Base-by-base conservation (phyloP, 2,888 invertebrate genomes). In the Galeopsomyia nigrocyanea region DNA sequence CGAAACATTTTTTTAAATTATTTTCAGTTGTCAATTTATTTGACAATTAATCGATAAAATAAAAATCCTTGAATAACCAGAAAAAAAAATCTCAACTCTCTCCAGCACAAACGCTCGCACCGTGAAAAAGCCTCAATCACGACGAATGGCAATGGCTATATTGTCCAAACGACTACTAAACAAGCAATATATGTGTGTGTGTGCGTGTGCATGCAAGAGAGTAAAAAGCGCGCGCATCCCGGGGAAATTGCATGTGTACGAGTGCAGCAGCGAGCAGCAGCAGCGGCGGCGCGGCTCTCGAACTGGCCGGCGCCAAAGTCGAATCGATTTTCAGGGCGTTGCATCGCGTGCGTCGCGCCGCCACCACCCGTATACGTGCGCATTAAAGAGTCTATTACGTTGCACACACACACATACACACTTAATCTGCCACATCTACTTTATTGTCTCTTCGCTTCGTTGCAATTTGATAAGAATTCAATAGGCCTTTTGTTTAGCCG, bases 251-350 rank as follows among this genome's bases (percentile, higher is more conserved):
- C 70, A 71, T 68, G 76, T 68, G 72, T 71, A 64, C 62, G 75
- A 73, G 71, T 71, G 71, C 71, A 70, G 76, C 31, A 31, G 31
- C 31, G 31, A n/a, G n/a, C n/a, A n/a, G n/a, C n/a, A n/a, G 67
- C 51, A 26, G 67, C 58, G n/a, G 49, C 17, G 49, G 31, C 6
- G 49, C 16, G 16, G 63, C 75, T 75, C 76, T 74, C 75, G 75
- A 68, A 66, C 71, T 75, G 73, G 73, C 73, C 76, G 75, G 71
- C 74, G 74, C 69, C 73, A 71, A 76, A 74, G 72, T 73, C 73
- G 75, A 69, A 74, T 73, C 76, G 76, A 71, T 75, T 69, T 69
- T 74, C 73, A 73, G 74, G 74, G 76, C 73, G 74, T 72, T 74
- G 76, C 71, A 61, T 75, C 60, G 71, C 58, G 63, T 67, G 66